Base-by-base conservation (phyloP, 1,140 invertebrate genomes). In the Macrocentrus cingulum region DNA sequence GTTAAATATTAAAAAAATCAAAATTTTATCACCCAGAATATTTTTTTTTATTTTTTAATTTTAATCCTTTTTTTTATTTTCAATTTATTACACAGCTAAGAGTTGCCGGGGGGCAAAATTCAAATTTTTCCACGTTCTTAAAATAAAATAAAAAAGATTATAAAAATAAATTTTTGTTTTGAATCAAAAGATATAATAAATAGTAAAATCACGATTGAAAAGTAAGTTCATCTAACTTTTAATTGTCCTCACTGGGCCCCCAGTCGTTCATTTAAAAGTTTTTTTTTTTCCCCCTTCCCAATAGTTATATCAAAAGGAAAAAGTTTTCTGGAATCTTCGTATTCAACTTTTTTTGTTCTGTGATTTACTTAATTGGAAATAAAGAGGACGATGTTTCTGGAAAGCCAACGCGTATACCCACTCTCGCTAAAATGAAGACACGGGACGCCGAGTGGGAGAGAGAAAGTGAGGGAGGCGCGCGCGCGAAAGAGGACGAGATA, bases 381-480 rank as follows among this genome's bases (percentile, higher is more conserved):
- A 51, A 51, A 29, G 49, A 51, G 4, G 49, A 36, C 13, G 13
- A 22, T 51, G 49, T 51, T 51, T 51, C 36, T 25, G 29, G n/a
- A 34, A 8, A 36, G 32, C 16, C 19, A 16, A 36, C 15, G 18
- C 34, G 3, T 8, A 25, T 13, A 29, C 18, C 3, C 19, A 49
- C 44, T 11, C 9, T 18, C 15, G n/a, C 2, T 16, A 22, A 46
- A 4, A 3, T 15, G 13, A 29, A 5, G 5, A 52, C n/a, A 18
- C 34, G 13, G 2, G 13, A 22, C 1, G 1, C 8, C 2, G 7
- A 20, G 5, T 4, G 34, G 39, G 39, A 46, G 44, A 46, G 50
- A 29, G 36, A 37, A n/a, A 32, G 36, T 37, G 50, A 52, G 39
- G 32, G 37, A 54, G 41, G n/a, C n/a, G n/a, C n/a, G n/a, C n/a